Conservation (phyloP, 2,888 invertebrate species). For the Nezara viridula region DNA sequence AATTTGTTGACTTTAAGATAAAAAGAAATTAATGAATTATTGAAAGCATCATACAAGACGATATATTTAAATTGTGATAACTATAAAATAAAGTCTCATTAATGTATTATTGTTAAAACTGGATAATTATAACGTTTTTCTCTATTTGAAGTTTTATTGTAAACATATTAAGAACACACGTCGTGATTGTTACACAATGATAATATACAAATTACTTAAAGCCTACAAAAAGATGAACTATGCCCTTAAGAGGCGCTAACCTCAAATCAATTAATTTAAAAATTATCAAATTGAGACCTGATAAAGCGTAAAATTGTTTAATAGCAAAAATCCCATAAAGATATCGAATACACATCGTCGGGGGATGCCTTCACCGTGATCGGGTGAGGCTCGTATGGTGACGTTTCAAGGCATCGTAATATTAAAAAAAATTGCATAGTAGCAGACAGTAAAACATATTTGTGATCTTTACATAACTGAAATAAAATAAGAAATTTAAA, state of each 20-base stretch:
- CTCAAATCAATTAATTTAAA: not conserved
- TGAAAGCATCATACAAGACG: no score
- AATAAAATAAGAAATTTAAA: no score
- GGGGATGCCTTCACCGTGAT: slow-evolving; percentile 16
- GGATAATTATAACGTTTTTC: no score
- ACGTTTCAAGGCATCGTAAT: not conserved
- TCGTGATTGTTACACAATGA: not conserved
- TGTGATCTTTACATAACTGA: no score
- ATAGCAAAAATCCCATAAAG: slow-evolving; percentile 37
- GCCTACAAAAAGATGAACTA: not conserved
- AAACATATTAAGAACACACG: no score
- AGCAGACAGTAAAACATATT: no score
- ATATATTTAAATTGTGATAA: no score
- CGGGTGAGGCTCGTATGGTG: not conserved
- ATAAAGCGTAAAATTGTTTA: not conserved
- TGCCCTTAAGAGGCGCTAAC: not conserved
- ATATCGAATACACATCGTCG: not conserved
- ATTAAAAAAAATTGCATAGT: not conserved
- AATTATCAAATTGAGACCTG: not conserved
- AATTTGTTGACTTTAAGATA: no score
- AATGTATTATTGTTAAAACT: no score
- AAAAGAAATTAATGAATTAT: no score
- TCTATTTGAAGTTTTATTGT: no score
- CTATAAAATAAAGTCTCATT: no score
- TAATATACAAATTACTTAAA: not conserved